Base-by-base conservation (phyloP, 2,113 vertebrate genomes). In the Misgurnus anguillicaudatus region DNA sequence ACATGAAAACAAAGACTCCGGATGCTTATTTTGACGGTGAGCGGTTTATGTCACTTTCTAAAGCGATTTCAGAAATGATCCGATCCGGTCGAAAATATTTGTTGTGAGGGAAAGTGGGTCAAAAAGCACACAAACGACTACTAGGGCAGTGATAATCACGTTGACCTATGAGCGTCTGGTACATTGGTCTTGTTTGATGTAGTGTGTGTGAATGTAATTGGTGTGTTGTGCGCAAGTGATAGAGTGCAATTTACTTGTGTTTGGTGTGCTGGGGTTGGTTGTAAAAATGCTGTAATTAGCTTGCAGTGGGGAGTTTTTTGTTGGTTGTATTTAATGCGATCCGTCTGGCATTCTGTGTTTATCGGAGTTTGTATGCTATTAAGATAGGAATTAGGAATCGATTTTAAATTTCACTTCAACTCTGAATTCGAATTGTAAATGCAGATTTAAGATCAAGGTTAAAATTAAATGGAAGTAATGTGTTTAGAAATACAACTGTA, bases 251-350 rank as follows among this genome's bases (percentile, higher is more conserved):
- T 36, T 53, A 36, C 4, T 51, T 51, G 45, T 69, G 13, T 69
- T 51, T 55, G 31, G 48, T 57, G 48, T 11, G 9, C 6, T 5
- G 0, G 53, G 53, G 66, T 51, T 71, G n/a, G 68, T 71, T 55
- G n/a, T 71, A 19, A 10, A 71, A 71, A 71, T 39, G 31, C 31
- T 71, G 51, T 57, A 39, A 57, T 71, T 57, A 57, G 48, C 13
- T 17, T 41, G 51, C 51, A 39, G 67, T 36, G 67, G 67, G 47
- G 4, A n/a, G 24, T 48, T 31, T 53, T 69, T 51, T 53, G 67
- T 17, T 69, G 67, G 13, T 36, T 53, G 68, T 36, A 9, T 70
- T 38, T 53, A 51, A 39, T 39, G 68, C 1, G 2, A 4, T 71
- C 16, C 0, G 53, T 19, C 17, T 39, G 17, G 51, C 57, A 19